A percentile compares a stretch with the other conserved stretches of the same genome.
Conservation (phyloP, 1,140 invertebrate genomes). For the Globodera rostochiensis region DNA sequence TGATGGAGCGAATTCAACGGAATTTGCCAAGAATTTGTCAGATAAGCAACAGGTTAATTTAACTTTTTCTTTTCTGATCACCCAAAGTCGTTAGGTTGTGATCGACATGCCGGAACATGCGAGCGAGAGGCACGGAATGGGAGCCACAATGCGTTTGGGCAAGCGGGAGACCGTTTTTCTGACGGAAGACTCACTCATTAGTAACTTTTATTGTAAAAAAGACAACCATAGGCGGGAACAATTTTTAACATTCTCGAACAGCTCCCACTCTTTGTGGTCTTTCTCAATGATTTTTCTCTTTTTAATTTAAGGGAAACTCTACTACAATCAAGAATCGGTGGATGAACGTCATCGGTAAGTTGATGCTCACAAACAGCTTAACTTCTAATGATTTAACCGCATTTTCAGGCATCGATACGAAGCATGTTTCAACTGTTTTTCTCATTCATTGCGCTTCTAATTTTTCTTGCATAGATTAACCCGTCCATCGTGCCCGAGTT, state of each 20-base stretch:
- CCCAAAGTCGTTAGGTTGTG: conserved; percentile 68
- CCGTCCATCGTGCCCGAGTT: conserved; percentile 68
- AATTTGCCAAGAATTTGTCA: conserved; percentile 76
- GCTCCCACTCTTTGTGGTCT: no score
- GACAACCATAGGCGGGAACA: no score
- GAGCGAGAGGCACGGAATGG: conserved; percentile 76
- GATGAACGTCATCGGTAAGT: conserved; percentile 93
- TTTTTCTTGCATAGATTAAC: conserved; percentile 8
- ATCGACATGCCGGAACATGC: conserved; percentile 99
- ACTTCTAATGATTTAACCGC: not conserved
- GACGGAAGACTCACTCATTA: conserved; percentile 55
- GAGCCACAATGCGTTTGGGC: conserved; percentile 96
- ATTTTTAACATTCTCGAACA: no score
- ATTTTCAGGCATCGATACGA: not conserved
- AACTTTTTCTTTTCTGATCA: not conserved
- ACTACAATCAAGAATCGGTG: conserved; percentile 72
- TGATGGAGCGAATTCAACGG: conserved; percentile 82
- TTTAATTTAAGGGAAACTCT: conserved; percentile 45
- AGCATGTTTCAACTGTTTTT: not conserved
- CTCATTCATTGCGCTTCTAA: not conserved
- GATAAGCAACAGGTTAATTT: conserved; percentile 37
- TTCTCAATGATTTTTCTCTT: no score
- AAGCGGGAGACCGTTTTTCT: conserved; percentile 83
- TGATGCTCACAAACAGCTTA: no score
- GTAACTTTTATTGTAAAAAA: not conserved